Base-by-base conservation (phyloP, 2,113 vertebrate species). In the Camelus dromedarius region DNA sequence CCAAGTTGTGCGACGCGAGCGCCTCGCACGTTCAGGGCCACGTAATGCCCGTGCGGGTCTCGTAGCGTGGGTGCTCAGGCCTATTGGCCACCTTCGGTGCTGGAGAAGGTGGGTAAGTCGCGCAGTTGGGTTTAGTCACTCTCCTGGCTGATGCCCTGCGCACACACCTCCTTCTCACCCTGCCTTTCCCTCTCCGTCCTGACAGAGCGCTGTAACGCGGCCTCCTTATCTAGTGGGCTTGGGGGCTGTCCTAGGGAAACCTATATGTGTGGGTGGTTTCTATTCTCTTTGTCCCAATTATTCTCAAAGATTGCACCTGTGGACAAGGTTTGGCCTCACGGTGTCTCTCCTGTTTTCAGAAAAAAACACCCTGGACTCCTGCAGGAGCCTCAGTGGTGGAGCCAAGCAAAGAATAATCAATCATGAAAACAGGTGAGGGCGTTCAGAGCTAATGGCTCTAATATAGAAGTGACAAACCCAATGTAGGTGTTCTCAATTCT, bases 21-120 rank as follows among this genome's bases (percentile, higher is more conserved):
- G 24, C 24, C 3, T 0, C 12, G 42, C 28, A n/a, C 9, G 15
- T 20, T 81, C 30, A 7, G 48, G 10, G 42, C 13, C 0, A 0
- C 0, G 1, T 0, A 12, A 1, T 0, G 12, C 2, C 0, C 0
- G 2, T 8, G 1, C 8, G 0, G 0, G 2, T 19, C 14, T 8
- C 7, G 0, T 1, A 16, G 12, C 2, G 18, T 6, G 58, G 15
- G 2, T 38, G 2, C 1, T 3, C 1, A 2, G 69, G 10, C 2
- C 0, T 2, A 2, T 11, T 46, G n/a, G 22, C 2, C 4, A 7
- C 4, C 1, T 14, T 54, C 16, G 0, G 8, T 13, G 46, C 11
- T 11, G 46, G 81, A 64, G 38, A 62, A 70, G 6, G 32, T 0
- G 0, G 32, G 6, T 22, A 58, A 9, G 6, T 42, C 0, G 22